These are phyloP conservation scores for Hermetia illucens DNA, from an alignment of 1,140 invertebrate species.

Conservation along the genomic window DNA sequence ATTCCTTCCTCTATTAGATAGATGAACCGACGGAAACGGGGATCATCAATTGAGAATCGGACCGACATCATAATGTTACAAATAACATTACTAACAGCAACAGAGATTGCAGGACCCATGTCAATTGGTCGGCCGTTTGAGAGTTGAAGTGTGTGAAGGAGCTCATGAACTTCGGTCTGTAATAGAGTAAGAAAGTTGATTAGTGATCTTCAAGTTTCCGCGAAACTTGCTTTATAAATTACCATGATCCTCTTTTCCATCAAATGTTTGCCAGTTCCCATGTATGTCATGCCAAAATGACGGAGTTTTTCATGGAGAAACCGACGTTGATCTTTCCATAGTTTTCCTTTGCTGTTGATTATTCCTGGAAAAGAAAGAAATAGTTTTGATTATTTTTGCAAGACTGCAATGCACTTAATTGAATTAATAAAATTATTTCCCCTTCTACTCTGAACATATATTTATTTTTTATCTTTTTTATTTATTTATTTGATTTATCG, in stretches of 20 bases:
- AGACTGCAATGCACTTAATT: too few species aligned
- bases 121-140: conserved; percentile 48
- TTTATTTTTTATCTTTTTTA: too few species aligned
- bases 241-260: conserved; percentile 82
- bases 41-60: conserved; percentile 62
- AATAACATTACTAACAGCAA: conserved; percentile 81
- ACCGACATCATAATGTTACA: conserved; percentile 82
- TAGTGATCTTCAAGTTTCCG: not conserved
- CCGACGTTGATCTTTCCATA: conserved; percentile 84
- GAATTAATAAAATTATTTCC: too few species aligned
- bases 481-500: too few species aligned
- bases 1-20: conserved; percentile 79
- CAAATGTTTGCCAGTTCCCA: conserved; percentile 58
- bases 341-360: conserved; percentile 74
- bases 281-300: conserved; percentile 79
- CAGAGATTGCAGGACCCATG: conserved; percentile 54
- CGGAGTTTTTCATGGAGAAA: conserved; percentile 81
- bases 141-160: conserved; percentile 46
- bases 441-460: too few species aligned
- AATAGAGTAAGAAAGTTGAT: conserved; percentile 12
- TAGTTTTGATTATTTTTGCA: too few species aligned
- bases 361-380: conserved; percentile 51
- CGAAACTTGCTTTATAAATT: conserved; percentile 16
- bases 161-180: conserved; percentile 61
- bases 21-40: conserved; percentile 63